Percentiles rank a stretch among this genome's conserved stretches.
phyloP scores from a whole-genome alignment of 1,140 invertebrate species.

The Zaprionus gabonicus region DNA sequence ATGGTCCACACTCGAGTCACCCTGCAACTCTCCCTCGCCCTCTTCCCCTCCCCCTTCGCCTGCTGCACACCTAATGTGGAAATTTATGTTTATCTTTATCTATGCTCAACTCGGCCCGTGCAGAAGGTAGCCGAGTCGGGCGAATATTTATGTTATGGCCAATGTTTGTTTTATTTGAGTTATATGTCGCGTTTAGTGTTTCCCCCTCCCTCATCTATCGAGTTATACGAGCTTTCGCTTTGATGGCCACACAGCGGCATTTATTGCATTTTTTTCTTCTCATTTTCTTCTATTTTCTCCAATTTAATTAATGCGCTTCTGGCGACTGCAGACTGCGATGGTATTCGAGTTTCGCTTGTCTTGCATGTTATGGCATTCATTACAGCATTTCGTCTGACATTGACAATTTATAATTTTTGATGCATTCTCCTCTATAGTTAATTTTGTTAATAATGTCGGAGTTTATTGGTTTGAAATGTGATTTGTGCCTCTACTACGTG shows the following conservation, averaged over 20 bases:
- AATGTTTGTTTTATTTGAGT: conserved; percentile 80
- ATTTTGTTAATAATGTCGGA: conserved; percentile 71
- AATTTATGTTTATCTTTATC: conserved; percentile 72
- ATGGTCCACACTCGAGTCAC: conserved; percentile 13
- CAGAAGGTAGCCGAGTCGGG: conserved; percentile 46
- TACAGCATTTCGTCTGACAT: conserved; percentile 67
- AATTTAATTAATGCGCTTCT: conserved; percentile 69
- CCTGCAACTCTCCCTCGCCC: background rate
- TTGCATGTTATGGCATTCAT: conserved; percentile 56
- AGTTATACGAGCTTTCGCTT: conserved; percentile 50
- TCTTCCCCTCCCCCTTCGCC: background rate
- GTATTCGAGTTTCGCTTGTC: conserved; percentile 39
- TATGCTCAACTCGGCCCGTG: conserved; percentile 11
- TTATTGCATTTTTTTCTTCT: background rate
- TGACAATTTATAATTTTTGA: conserved; percentile 74
- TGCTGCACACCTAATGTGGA: conserved; percentile 47
- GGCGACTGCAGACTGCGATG: conserved; percentile 20
- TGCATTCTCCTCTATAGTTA: conserved; percentile 31
- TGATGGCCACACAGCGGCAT: conserved; percentile 46
- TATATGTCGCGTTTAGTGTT: conserved; percentile 64
- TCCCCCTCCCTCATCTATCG: background rate
- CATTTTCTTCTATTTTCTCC: conserved; percentile 18
- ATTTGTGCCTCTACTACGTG: conserved; percentile 69
- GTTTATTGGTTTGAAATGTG: conserved; percentile 56
- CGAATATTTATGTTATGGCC: conserved; percentile 75